A percentile compares a stretch with the other conserved stretches of the same genome.
Conservation (phyloP, 2,888 invertebrate genomes). For the Hybos culiciformis region DNA sequence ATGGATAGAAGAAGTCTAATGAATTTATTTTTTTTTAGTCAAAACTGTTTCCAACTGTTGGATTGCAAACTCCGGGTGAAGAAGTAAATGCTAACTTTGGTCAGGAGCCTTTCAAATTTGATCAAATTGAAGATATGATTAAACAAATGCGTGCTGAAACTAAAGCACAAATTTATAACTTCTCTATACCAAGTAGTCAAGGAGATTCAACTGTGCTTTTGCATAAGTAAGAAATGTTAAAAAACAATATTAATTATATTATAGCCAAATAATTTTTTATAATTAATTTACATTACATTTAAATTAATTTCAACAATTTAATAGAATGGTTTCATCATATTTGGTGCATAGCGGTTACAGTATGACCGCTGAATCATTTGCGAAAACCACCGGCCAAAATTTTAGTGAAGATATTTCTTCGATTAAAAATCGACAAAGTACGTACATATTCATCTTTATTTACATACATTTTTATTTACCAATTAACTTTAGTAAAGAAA, state of each 20-base stretch:
- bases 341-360: constrained; percentile 97
- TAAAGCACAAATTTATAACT: constrained; percentile 69
- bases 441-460: constrained; percentile 14
- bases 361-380: constrained; percentile 90
- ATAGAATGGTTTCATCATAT: constrained; percentile 92
- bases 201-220: constrained; percentile 86
- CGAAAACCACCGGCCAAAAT: constrained; percentile 74
- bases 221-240: constrained; percentile 54
- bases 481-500: constrained; percentile 58
- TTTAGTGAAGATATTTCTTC: constrained; percentile 87
- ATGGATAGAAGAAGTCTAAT: no score
- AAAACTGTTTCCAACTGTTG: constrained; percentile 95
- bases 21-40: constrained; percentile 50
- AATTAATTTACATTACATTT: not conserved
- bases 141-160: constrained; percentile 77
- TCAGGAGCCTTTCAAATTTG: constrained; percentile 91
- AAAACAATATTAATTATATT: constrained; percentile 4
- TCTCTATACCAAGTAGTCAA: constrained; percentile 71
- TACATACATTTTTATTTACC: constrained; percentile 45
- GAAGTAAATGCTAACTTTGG: constrained; percentile 98
- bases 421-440: constrained; percentile 93
- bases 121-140: constrained; percentile 89
- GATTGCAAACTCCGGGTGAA: constrained; percentile 96
- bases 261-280: not conserved
- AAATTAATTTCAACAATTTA: constrained; percentile 20